phyloP scores from a whole-genome alignment of 2,888 invertebrate species.

The Perithous albicinctus region DNA sequence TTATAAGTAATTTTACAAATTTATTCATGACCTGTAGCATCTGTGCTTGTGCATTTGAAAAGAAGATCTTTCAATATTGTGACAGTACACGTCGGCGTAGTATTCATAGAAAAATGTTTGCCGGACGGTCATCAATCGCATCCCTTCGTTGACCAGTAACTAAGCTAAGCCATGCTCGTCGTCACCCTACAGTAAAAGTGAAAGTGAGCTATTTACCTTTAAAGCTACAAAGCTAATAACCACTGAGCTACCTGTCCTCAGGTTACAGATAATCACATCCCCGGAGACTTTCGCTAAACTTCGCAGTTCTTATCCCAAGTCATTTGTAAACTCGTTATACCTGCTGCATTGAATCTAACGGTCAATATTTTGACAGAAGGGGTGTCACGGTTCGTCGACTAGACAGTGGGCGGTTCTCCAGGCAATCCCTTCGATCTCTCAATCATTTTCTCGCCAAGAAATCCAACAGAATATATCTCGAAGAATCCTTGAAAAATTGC shows the following conservation, averaged over 20 bases:
- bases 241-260: conserved; percentile 58
- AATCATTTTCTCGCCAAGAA: conserved; percentile 23
- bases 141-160: conserved; percentile 38
- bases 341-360: conserved; percentile 9
- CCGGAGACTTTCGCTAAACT: conserved; percentile 4
- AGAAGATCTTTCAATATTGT: conserved; percentile 62
- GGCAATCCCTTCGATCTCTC: conserved; percentile 56
- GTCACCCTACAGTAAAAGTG: conserved; percentile 47
- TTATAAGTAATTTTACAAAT: too few species aligned
- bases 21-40: conserved; percentile 23
- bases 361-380: conserved; percentile 76
- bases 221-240: conserved; percentile 11
- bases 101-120: conserved; percentile 60
- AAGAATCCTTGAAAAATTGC: conserved; percentile 47
- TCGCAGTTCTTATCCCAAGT: conserved; percentile 29
- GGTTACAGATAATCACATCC: conserved; percentile 56
- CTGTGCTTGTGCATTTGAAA: conserved; percentile 8
- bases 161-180: conserved; percentile 29
- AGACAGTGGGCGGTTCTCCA: conserved; percentile 29
- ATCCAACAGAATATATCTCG: not conserved
- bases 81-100: conserved; percentile 70
- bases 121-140: conserved; percentile 62
- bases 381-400: conserved; percentile 58
- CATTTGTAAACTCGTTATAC: conserved; percentile 59
- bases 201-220: conserved; percentile 43